Conservation (phyloP, 1,140 invertebrate genomes). For the Scaptomyza hsui region DNA sequence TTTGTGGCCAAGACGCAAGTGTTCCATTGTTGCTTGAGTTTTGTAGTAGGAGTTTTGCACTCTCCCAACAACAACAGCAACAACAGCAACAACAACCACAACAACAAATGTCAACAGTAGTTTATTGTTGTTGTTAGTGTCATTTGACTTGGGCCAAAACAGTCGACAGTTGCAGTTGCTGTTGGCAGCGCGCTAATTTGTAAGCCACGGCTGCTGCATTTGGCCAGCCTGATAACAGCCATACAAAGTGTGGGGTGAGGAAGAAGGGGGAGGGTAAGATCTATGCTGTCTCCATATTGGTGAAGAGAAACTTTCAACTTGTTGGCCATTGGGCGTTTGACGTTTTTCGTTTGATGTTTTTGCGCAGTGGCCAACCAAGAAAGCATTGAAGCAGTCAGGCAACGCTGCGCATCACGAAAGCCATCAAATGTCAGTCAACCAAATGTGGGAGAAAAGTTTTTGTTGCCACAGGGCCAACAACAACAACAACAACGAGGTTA, state of each 20-base stretch:
- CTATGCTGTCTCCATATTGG: constrained; percentile 67
- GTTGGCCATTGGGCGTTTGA: constrained; percentile 67
- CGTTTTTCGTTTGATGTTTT: constrained; percentile 65
- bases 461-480: constrained; percentile 28
- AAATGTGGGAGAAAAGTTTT: constrained; percentile 51
- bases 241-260: constrained; percentile 20
- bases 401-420: constrained; percentile 69
- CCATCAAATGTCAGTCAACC: constrained; percentile 77
- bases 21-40: constrained; percentile 67
- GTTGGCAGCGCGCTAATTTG: constrained; percentile 81
- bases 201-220: constrained; percentile 72
- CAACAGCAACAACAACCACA: constrained; percentile 29
- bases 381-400: constrained; percentile 17
- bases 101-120: constrained; percentile 77
- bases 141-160: constrained; percentile 75
- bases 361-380: constrained; percentile 24
- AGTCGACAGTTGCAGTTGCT: constrained; percentile 63
- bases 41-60: constrained; percentile 64
- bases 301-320: constrained; percentile 67
- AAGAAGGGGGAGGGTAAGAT: constrained; percentile 19
- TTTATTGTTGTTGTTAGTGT: constrained; percentile 83
- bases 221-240: constrained; percentile 71
- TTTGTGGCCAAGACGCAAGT: constrained; percentile 62
- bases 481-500: constrained; percentile 4
- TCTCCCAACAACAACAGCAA: constrained; percentile 21